phyloP scores from a whole-genome alignment of 2,797 vertebrate species.

The Acomys russatus region DNA sequence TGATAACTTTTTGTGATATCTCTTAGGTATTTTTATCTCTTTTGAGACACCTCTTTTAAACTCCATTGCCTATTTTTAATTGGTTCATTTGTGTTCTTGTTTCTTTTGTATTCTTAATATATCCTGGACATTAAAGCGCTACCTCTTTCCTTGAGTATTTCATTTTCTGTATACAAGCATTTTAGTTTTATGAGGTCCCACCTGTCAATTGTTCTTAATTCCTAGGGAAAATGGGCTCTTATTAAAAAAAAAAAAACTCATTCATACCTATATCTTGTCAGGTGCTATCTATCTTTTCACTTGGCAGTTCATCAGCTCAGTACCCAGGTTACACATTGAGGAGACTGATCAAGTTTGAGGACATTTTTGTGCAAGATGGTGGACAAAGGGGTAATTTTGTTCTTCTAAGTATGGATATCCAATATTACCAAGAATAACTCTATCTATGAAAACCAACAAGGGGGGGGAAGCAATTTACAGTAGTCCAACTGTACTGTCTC shows the following conservation, averaged over 20 bases:
- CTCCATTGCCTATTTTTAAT: background rate
- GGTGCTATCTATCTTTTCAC: background rate
- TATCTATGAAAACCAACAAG: too few relatives aligned
- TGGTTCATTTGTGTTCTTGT: background rate
- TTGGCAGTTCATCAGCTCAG: background rate
- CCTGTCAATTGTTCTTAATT: background rate
- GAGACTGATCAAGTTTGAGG: background rate
- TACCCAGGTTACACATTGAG: background rate
- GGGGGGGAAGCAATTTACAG: too few relatives aligned
- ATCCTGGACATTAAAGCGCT: background rate
- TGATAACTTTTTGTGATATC: background rate
- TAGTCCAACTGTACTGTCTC: background rate
- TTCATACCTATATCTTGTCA: background rate
- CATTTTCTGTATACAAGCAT: background rate
- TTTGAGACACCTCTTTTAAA: background rate
- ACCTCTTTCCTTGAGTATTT: background rate
- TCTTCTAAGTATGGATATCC: background rate
- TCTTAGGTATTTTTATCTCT: background rate
- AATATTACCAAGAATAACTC: background rate
- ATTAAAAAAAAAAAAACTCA: background rate
- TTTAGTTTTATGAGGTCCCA: background rate
- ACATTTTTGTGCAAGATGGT: background rate
- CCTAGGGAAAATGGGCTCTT: background rate
- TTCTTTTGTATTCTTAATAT: background rate
- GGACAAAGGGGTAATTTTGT: background rate